Evolutionary conservation across 2,888 invertebrate species (phyloP).

Genomic region (Cylindroiulus punctatus): DNA sequence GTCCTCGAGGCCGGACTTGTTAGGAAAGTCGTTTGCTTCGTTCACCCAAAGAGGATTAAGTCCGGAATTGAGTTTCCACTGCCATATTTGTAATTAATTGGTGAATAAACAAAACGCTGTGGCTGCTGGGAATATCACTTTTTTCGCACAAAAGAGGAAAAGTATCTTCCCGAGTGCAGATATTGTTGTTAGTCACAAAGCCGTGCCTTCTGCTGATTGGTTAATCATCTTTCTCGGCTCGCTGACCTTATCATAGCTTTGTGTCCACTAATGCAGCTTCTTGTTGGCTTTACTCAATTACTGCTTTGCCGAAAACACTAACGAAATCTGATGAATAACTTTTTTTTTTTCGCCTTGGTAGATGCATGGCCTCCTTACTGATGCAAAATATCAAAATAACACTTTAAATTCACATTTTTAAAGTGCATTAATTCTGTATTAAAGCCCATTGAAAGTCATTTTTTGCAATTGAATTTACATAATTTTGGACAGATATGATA

Average conservation of each 20-base stretch:
- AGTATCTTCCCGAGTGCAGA: slow-evolving; percentile 20
- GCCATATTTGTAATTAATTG: slow-evolving; percentile 1
- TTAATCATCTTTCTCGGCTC: slow-evolving; percentile 34
- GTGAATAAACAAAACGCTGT: slow-evolving; percentile 1
- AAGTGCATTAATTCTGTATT: too few relatives aligned
- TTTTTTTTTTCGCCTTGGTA: too few relatives aligned
- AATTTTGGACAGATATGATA: too few relatives aligned
- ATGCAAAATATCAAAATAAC: too few relatives aligned
- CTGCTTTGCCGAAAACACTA: neutral
- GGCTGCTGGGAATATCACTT: neutral
- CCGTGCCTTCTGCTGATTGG: neutral
- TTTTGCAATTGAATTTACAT: too few relatives aligned
- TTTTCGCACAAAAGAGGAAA: neutral
- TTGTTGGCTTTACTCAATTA: neutral
- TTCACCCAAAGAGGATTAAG: slow-evolving; percentile 32
- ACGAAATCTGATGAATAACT: too few relatives aligned
- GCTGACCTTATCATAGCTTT: neutral
- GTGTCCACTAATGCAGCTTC: neutral
- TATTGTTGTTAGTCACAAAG: slow-evolving; percentile 7
- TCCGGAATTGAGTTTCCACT: slow-evolving; percentile 9
- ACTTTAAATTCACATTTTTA: too few relatives aligned
- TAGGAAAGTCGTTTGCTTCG: neutral
- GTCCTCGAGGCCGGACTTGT: neutral
- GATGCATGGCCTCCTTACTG: too few relatives aligned
- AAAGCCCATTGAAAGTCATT: too few relatives aligned